A percentile compares a stretch with the other conserved stretches of the same genome.
phyloP scores from a whole-genome alignment of 2,888 invertebrate species.

The Scaptomyza parva region DNA sequence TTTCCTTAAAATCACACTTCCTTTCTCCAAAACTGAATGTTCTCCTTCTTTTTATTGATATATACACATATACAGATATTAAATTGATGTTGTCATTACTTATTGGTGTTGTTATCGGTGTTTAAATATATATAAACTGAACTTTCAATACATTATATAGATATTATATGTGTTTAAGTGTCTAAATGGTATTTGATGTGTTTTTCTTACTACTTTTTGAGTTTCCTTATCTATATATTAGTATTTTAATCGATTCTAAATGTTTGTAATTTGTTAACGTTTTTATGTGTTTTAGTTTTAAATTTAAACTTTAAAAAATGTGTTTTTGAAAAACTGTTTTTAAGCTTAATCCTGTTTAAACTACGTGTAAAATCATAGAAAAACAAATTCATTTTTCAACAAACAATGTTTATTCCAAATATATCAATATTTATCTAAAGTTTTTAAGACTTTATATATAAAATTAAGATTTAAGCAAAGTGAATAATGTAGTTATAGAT shows the following conservation, averaged over 20 bases:
- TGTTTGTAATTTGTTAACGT: slow-evolving; percentile 13
- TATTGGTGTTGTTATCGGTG: slow-evolving; percentile 47
- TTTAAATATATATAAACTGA: slow-evolving; percentile 19
- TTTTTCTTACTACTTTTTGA: background rate
- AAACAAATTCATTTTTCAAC: background rate
- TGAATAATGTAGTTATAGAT: background rate
- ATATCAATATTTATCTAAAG: background rate
- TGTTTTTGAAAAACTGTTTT: background rate
- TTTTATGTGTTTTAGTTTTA: background rate
- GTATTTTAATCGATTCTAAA: background rate
- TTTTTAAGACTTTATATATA: background rate
- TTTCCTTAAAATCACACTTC: slow-evolving; percentile 28
- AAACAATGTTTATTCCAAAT: background rate
- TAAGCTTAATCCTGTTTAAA: too few species aligned
- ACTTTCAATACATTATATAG: background rate
- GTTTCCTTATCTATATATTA: background rate
- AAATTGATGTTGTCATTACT: slow-evolving; percentile 43
- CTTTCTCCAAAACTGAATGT: slow-evolving; percentile 28
- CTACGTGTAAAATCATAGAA: too few species aligned
- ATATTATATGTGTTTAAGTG: slow-evolving; percentile 26
- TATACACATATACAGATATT: slow-evolving; percentile 15
- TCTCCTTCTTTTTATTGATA: slow-evolving; percentile 8
- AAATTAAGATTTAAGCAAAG: background rate
- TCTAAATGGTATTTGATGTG: slow-evolving; percentile 22
- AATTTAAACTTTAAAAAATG: background rate